These are phyloP conservation scores for Trichogramma dendrolimi DNA, from an alignment of 2,888 invertebrate genomes.

Conservation along the genomic window DNA sequence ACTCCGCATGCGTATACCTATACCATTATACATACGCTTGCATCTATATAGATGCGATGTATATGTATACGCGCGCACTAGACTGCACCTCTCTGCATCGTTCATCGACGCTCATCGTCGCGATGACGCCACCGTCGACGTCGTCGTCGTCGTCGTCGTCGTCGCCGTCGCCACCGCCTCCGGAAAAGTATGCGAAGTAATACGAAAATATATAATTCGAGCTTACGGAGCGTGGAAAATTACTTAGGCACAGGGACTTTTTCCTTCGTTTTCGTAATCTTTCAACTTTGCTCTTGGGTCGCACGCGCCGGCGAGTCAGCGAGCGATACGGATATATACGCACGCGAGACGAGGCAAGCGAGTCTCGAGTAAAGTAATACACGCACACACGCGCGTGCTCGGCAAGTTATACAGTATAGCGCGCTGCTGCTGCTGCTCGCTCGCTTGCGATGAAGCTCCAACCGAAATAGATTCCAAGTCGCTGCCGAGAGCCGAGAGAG, in stretches of 20 bases:
- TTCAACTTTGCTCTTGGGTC: conserved; percentile 3
- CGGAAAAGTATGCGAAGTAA: conserved; percentile 15
- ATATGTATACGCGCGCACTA: too few relatives aligned
- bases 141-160: conserved; percentile 22
- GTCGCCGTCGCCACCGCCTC: not conserved
- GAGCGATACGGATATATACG: too few relatives aligned
- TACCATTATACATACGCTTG: too few relatives aligned
- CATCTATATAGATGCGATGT: too few relatives aligned
- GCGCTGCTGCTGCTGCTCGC: not conserved
- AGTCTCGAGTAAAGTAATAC: too few relatives aligned
- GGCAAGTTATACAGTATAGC: too few relatives aligned
- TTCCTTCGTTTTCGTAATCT: not conserved
- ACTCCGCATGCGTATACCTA: not conserved
- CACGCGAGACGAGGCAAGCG: too few relatives aligned
- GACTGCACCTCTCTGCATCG: too few relatives aligned
- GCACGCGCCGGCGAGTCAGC: not conserved
- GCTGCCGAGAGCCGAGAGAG: not conserved
- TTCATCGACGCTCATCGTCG: not conserved
- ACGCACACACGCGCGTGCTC: too few relatives aligned
- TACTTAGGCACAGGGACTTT: conserved; percentile 26
- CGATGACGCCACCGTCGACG: conserved; percentile 17
- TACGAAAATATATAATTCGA: not conserved
- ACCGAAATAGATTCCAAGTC: conserved; percentile 20
- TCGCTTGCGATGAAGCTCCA: too few relatives aligned
- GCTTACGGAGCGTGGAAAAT: conserved; percentile 36